These are phyloP conservation scores for Melospiza georgiana DNA, from an alignment of 2,113 vertebrate species.

Conservation along the genomic window DNA sequence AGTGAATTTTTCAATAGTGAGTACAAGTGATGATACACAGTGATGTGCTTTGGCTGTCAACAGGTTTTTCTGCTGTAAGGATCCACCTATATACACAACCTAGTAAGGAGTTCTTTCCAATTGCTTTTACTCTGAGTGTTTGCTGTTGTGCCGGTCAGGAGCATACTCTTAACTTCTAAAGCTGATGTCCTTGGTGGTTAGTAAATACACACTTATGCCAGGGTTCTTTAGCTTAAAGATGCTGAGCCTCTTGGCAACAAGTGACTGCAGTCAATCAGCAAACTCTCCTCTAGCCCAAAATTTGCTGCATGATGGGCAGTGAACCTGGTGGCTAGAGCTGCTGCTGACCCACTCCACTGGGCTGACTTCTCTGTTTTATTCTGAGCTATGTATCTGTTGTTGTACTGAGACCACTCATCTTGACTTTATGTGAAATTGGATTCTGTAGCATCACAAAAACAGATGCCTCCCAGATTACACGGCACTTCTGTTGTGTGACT, in stretches of 20 bases:
- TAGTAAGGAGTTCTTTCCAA: background rate
- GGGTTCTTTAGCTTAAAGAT: background rate
- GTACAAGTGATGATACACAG: background rate
- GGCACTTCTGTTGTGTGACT: background rate
- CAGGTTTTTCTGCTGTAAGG: background rate
- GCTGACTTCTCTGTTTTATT: background rate
- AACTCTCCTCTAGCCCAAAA: background rate
- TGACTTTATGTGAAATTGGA: background rate
- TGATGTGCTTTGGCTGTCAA: background rate
- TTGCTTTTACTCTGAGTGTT: background rate
- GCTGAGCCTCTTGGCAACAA: background rate
- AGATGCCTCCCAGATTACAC: background rate
- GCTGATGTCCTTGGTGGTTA: background rate
- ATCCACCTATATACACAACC: background rate
- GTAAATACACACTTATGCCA: background rate
- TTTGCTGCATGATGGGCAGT: fast-evolving
- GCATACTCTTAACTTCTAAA: background rate
- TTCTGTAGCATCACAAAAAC: background rate
- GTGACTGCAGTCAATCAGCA: background rate
- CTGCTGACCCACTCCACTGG: fast-evolving
- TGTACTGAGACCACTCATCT: background rate
- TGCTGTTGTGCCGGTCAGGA: background rate
- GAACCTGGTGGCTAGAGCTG: background rate
- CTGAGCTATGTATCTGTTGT: fast-evolving
- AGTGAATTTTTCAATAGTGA: background rate